Conservation (phyloP, 2,113 vertebrate genomes). For the Colistium nudipinnis region DNA sequence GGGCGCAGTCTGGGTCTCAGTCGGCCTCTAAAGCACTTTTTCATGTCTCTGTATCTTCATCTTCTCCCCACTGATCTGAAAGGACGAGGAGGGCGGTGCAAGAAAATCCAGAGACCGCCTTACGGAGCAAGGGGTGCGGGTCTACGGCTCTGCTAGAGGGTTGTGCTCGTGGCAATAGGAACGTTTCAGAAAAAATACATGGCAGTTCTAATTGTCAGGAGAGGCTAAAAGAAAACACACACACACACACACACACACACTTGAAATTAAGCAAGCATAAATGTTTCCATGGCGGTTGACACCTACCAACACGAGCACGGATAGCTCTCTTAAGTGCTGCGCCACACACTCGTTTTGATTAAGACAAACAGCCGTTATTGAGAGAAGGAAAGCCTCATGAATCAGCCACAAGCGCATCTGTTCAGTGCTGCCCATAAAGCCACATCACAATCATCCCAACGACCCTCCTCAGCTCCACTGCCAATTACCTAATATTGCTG, state of each 20-base stretch:
- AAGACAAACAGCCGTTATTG: constrained; percentile 44
- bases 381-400: constrained; percentile 24
- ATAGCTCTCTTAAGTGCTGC: constrained; percentile 26
- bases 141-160: constrained; percentile 21
- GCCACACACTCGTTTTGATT: constrained; percentile 54
- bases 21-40: constrained; percentile 59
- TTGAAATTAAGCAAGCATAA: constrained; percentile 35
- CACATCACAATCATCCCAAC: constrained; percentile 49
- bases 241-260: no score
- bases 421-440: constrained; percentile 43
- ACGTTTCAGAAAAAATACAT: constrained; percentile 32
- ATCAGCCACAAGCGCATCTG: constrained; percentile 50
- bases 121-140: constrained; percentile 11
- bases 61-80: constrained; percentile 57
- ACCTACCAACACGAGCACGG: constrained; percentile 25
- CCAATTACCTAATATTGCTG: constrained; percentile 71
- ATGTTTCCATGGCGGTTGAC: constrained; percentile 24
- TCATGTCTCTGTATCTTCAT: constrained; percentile 56
- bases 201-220: constrained; percentile 4
- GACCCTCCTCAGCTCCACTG: constrained; percentile 50
- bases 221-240: constrained; percentile 9
- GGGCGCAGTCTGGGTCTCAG: constrained; percentile 53
- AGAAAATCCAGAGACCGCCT: constrained; percentile 34
- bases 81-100: constrained; percentile 32
- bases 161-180: constrained; percentile 15